Evolutionary conservation across 2,888 invertebrate genomes (phyloP), one percentile per base, ranked within the genome.

Genomic region (Lissocephala sabroskyi): DNA sequence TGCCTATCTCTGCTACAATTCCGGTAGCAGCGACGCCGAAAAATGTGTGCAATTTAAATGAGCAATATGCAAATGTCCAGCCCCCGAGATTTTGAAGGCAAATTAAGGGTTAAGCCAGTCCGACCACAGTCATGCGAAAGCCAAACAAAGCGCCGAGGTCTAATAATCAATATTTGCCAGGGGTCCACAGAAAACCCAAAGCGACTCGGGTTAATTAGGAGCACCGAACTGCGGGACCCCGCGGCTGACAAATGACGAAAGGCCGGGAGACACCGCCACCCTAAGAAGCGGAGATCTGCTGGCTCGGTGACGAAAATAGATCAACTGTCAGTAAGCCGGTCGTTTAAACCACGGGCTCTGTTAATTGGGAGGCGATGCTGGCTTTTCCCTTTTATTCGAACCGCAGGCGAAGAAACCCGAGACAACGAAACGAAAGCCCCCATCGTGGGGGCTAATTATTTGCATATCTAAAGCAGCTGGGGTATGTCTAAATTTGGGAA

Each of bases 311-410:
- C n/a, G n/a, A n/a, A n/a, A n/a, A n/a, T n/a, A n/a, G n/a, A n/a
- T n/a, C n/a, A n/a, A n/a, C n/a, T n/a, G n/a, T n/a, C n/a, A n/a
- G n/a, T n/a, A n/a, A n/a, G n/a, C n/a, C n/a, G n/a, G n/a, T n/a
- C n/a, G n/a, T n/a, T n/a, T n/a, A n/a, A n/a, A n/a, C n/a, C n/a
- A n/a, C n/a, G n/a, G n/a, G n/a, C n/a, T n/a, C n/a, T n/a, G n/a
- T n/a, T n/a, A n/a, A n/a, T n/a, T n/a, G n/a, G n/a, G n/a, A n/a
- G n/a, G n/a, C n/a, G n/a, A n/a, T 37, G 42, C 11, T 13, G 9
- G 46, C 44, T 44, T 60, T 67, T 57, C 61, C 54, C 65, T 76
- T 58, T 76, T 76, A 68, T 57, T 75, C 66, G 59, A 41, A 49
- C 29, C 41, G 23, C 16, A 45, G 53, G 33, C 35, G 19, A 29